Conservation (phyloP, 2,113 vertebrate species). For the Lasiurus cinereus region DNA sequence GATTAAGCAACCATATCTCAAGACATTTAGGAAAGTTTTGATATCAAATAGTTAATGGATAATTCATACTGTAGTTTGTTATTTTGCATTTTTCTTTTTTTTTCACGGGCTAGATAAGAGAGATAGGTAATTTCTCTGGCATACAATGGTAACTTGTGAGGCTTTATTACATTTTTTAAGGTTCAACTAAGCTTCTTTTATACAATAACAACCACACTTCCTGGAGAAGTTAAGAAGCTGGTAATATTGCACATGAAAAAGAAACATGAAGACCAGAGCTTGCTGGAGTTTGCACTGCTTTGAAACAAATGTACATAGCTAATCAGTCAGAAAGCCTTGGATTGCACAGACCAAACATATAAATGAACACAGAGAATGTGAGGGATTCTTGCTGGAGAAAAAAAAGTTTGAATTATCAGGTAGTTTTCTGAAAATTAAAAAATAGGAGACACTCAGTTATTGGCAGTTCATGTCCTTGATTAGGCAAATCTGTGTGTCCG, state of each 20-base stretch:
- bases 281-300: slow-evolving; percentile 68
- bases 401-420: slow-evolving; percentile 68
- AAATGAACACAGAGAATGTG: slow-evolving; percentile 76
- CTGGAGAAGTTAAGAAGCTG: slow-evolving; percentile 75
- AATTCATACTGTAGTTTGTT: slow-evolving; percentile 80
- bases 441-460: slow-evolving; percentile 73
- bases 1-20: slow-evolving; percentile 71
- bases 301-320: slow-evolving; percentile 68
- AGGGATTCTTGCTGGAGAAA: slow-evolving; percentile 57
- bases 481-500: slow-evolving; percentile 75
- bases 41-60: slow-evolving; percentile 67
- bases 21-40: slow-evolving; percentile 70
- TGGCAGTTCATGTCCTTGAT: slow-evolving; percentile 51
- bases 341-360: slow-evolving; percentile 76
- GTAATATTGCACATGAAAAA: slow-evolving; percentile 77
- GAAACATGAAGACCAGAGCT: slow-evolving; percentile 73
- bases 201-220: slow-evolving; percentile 74
- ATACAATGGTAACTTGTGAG: slow-evolving; percentile 48
- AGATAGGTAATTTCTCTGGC: slow-evolving; percentile 61
- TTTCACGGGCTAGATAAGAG: slow-evolving; percentile 13
- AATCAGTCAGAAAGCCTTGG: slow-evolving; percentile 75
- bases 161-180: slow-evolving; percentile 64
- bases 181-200: slow-evolving; percentile 77
- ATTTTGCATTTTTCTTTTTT: slow-evolving; percentile 64
- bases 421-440: slow-evolving; percentile 76